phyloP scores from a whole-genome alignment of 2,113 vertebrate species.

The Larimichthys polyactis region DNA sequence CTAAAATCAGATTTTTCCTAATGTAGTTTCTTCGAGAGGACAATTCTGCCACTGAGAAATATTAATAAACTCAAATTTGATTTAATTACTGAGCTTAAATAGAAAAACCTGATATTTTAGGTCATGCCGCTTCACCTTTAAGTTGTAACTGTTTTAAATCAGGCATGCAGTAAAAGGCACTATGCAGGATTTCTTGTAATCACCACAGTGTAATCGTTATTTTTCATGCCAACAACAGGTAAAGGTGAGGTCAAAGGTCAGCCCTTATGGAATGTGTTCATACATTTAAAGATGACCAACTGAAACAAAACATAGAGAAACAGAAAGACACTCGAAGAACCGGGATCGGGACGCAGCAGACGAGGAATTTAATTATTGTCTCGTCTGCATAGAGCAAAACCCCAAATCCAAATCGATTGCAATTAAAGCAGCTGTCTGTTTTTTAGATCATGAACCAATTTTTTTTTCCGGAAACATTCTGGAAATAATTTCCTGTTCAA shows the following conservation, averaged over 20 bases:
- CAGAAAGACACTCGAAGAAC: slow-evolving; percentile 24
- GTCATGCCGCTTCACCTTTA: background rate
- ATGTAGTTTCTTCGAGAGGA: background rate
- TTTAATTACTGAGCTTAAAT: too few species aligned
- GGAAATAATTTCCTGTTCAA: slow-evolving; percentile 12
- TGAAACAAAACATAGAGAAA: slow-evolving; percentile 36
- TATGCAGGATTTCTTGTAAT: background rate
- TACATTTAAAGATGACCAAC: slow-evolving; percentile 50
- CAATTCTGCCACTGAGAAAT: too few species aligned
- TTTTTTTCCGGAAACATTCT: background rate
- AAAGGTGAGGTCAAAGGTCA: slow-evolving; percentile 36
- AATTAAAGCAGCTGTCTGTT: slow-evolving; percentile 3
- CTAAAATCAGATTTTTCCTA: too few species aligned
- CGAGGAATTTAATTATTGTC: background rate
- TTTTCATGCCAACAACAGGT: background rate
- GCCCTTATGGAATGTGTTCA: slow-evolving; percentile 15
- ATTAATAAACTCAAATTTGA: too few species aligned
- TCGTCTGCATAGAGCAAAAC: slow-evolving; percentile 29
- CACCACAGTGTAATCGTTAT: background rate
- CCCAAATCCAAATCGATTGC: background rate
- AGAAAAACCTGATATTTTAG: background rate
- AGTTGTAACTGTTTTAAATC: too few species aligned
- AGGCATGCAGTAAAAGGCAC: slow-evolving; percentile 11
- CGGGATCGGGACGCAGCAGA: background rate
- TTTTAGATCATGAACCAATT: background rate